Conservation (phyloP, 2,113 vertebrate genomes). For the Tragelaphus imberbis region DNA sequence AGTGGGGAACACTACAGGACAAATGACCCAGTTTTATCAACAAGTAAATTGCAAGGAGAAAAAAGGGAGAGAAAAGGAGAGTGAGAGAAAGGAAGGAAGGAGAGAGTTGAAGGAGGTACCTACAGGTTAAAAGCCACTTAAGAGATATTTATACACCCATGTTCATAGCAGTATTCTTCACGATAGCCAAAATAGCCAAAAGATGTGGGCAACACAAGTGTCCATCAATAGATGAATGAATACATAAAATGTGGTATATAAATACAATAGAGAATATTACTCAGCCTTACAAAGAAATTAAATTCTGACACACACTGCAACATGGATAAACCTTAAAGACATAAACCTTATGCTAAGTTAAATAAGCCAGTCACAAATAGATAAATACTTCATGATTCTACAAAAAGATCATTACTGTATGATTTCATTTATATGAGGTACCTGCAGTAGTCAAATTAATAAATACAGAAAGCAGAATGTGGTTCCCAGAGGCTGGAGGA, state of each 20-base stretch:
- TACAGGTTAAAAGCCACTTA: neutral
- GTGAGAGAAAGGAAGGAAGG: neutral
- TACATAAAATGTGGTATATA: neutral
- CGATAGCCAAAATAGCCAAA: neutral
- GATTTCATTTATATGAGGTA: neutral
- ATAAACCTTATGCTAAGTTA: neutral
- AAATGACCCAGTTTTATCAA: conserved; percentile 60
- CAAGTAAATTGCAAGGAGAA: conserved; percentile 37
- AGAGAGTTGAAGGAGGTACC: neutral
- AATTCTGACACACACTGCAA: neutral
- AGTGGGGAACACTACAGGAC: conserved; percentile 20
- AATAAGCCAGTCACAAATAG: neutral
- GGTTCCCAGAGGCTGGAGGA: neutral
- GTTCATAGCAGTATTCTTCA: neutral
- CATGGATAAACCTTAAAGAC: neutral
- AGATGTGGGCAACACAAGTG: neutral
- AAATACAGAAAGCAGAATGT: neutral
- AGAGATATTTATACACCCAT: neutral
- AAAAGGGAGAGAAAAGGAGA: neutral
- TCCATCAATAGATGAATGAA: neutral
- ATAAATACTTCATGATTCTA: neutral
- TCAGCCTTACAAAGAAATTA: conserved; percentile 5
- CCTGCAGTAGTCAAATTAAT: neutral
- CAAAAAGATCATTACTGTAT: neutral
- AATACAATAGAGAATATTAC: neutral